Conservation (phyloP, 2,797 vertebrate genomes). For the Bradypodion pumilum region DNA sequence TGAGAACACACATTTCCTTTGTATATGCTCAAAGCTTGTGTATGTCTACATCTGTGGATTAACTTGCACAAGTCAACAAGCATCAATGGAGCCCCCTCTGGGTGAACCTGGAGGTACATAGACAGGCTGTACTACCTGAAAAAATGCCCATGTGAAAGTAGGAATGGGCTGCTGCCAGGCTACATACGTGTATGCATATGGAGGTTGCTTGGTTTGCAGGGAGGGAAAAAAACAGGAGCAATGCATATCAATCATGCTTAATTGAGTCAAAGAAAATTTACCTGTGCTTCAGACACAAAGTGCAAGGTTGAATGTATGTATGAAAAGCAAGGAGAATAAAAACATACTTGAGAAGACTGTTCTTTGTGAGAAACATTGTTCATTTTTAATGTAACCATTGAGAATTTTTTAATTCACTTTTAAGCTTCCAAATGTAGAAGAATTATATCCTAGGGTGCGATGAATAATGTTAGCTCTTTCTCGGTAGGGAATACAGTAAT, state of each 20-base stretch:
- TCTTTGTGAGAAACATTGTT: not conserved
- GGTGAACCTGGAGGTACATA: not conserved
- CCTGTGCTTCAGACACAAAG: not conserved
- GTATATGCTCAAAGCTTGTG: not conserved
- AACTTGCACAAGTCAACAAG: not conserved
- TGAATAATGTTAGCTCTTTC: slow-evolving; percentile 41
- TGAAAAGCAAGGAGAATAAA: not conserved
- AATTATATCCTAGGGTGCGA: too few species aligned
- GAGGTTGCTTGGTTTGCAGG: not conserved
- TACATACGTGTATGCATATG: not conserved
- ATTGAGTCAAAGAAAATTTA: not conserved
- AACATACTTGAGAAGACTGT: not conserved
- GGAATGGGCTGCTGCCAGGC: not conserved
- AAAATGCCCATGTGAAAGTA: not conserved
- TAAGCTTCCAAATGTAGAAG: not conserved
- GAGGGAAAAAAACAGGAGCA: not conserved
- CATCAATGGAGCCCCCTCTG: not conserved
- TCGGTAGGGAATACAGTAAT: slow-evolving; percentile 24
- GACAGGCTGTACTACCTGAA: not conserved
- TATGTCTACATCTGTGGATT: not conserved
- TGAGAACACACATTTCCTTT: not conserved
- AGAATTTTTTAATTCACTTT: not conserved
- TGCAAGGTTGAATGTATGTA: not conserved
- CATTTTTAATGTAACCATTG: not conserved
- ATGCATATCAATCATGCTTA: not conserved